Base-by-base conservation (phyloP, 2,797 vertebrate species). In the Enteromius afrohamiltoni region DNA sequence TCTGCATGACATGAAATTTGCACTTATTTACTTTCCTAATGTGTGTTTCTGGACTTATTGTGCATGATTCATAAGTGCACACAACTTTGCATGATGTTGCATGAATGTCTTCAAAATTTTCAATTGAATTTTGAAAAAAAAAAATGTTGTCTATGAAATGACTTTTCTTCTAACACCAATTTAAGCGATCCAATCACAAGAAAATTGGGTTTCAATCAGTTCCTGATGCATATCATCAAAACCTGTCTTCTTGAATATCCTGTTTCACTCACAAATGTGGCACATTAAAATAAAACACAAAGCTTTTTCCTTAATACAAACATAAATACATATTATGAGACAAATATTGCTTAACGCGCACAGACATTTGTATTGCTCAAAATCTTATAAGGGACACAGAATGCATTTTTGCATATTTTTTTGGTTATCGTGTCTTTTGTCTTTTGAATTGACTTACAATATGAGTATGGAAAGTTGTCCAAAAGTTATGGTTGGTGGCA, bases 301-400 rank as follows among this genome's bases (percentile, higher is more conserved):
- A 51, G 17, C 29, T 73, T 73, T 73, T 13, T 21, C 9, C 17
- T 51, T 6, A 73, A 10, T 51, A 17, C 10, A 53, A n/a, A 53
- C 29, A 73, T 51, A 74, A 53, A 73, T 34, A 13, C 26, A 34
- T 31, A 31, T 51, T 10, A 74, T 74, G 70, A 74, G 17, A 74
- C 17, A 21, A 53, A 53, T n/a, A 53, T 34, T 11, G 9, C 17
- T 74, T 74, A 47, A 53, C 10, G 1, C 0, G 17, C 3, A 19
- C 26, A 26, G 23, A 26, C 23, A n/a, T n/a, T n/a, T 73, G 70
- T 51, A 31, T 51, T 73, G 23, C 10, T 74, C 29, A 53, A 71
- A 51, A 53, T 31, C 45, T 74, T 0, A 16, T 16, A 6, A 6
- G 13, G 13, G 23, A 53, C 10, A 21, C 19, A 53, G 10, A 34